phyloP scores from a whole-genome alignment of 2,888 invertebrate species.

The Pardosa pseudoannulata region DNA sequence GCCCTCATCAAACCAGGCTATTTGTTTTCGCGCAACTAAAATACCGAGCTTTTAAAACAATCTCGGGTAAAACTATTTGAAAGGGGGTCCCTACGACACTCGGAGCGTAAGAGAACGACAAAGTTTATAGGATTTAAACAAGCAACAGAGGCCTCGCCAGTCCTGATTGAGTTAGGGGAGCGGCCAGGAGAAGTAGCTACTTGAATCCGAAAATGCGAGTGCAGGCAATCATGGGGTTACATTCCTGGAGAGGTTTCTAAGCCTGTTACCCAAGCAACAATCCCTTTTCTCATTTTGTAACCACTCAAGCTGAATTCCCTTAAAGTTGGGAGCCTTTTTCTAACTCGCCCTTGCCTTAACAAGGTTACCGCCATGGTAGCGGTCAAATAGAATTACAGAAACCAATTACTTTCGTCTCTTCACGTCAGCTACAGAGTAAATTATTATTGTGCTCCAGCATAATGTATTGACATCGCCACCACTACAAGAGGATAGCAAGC shows the following conservation, averaged over 20 bases:
- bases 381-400: constrained; percentile 71
- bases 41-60: constrained; percentile 69
- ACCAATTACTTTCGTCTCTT: constrained; percentile 66
- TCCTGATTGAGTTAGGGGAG: constrained; percentile 66
- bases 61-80: constrained; percentile 60
- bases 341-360: constrained; percentile 38
- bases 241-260: constrained; percentile 63
- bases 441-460: constrained; percentile 68
- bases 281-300: constrained; percentile 71
- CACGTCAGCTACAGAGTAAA: constrained; percentile 68
- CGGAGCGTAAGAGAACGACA: constrained; percentile 59
- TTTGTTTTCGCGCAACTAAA: constrained; percentile 69
- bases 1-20: constrained; percentile 47
- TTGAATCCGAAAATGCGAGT: constrained; percentile 40
- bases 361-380: constrained; percentile 68
- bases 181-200: constrained; percentile 33
- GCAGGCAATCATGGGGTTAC: constrained; percentile 56
- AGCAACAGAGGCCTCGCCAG: constrained; percentile 53
- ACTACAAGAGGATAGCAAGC: constrained; percentile 56
- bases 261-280: constrained; percentile 71
- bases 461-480: constrained; percentile 69
- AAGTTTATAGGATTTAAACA: constrained; percentile 72
- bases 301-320: constrained; percentile 69
- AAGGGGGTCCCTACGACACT: constrained; percentile 40
- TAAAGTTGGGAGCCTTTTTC: constrained; percentile 57